Base-by-base conservation (phyloP, 2,113 vertebrate genomes). In the Phalacrocorax aristotelis region DNA sequence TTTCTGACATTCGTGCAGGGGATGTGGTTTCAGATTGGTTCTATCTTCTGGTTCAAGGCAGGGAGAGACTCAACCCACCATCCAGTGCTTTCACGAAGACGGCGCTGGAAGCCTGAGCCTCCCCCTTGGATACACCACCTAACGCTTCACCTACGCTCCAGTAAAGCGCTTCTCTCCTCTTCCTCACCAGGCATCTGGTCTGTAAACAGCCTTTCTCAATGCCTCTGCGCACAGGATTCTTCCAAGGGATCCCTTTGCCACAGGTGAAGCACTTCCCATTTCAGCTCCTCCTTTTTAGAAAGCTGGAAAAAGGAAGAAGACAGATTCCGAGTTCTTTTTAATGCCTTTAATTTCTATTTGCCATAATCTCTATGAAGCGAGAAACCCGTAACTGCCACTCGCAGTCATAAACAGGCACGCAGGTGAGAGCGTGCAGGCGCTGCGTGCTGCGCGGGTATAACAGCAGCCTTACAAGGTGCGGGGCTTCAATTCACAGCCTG, bases 361-460 rank as follows among this genome's bases (percentile, higher is more conserved):
- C 48, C 40, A 5, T 30, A 46, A 12, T 15, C 54, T 17, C 0
- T 17, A 10, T 1, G 7, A 62, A 46, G n/a, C 8, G 26, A 14
- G 48, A 42, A 68, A 34, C 21, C 38, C 25, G 0, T 17, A 54
- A 26, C 30, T 5, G 29, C 54, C 11, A 0, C 54, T 61, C 68
- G 4, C 75, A 11, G 15, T 4, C 4, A 2, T 9, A 16, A 27
- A 9, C 13, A 30, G 49, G 30, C 20, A 5, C 1, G 16, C 55
- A 7, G 13, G 13, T 2, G 2, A 26, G 36, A 5, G 77, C 5
- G 17, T 9, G 70, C 51, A 4, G 5, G 15, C 11, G 4, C 13
- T 6, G 7, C 27, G 1, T 9, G 13, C 3, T 6, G 34, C 4
- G 11, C 5, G 11, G 54, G 16, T 4, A 11, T 9, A 27, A 7